These are phyloP conservation scores for Mustela nigripes DNA, from an alignment of 2,113 vertebrate genomes.

Conservation along the genomic window DNA sequence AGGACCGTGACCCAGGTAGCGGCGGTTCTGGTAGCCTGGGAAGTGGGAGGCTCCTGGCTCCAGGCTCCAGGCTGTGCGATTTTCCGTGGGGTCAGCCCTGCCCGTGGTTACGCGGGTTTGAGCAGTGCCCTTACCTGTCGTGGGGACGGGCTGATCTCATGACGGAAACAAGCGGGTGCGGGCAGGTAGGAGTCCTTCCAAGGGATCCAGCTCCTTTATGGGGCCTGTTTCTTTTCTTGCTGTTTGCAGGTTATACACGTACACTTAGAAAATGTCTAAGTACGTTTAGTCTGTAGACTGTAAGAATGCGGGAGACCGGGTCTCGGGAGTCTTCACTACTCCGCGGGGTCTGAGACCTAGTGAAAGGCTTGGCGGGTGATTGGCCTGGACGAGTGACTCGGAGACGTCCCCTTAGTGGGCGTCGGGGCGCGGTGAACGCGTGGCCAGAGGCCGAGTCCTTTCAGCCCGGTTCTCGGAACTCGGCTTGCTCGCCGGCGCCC, in stretches of 20 bases:
- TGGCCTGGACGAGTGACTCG: conserved; percentile 56
- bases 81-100: conserved; percentile 48
- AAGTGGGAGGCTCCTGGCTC: not conserved
- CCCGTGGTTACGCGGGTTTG: conserved; percentile 19
- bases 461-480: conserved; percentile 40
- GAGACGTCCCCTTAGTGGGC: conserved; percentile 48
- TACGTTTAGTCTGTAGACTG: not conserved
- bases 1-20: not conserved
- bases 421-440: conserved; percentile 60
- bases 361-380: not conserved
- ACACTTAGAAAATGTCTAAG: not conserved
- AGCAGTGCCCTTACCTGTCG: conserved; percentile 17
- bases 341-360: not conserved
- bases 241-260: not conserved
- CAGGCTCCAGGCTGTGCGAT: not conserved
- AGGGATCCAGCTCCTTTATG: not conserved
- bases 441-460: conserved; percentile 49
- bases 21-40: not conserved
- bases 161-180: conserved; percentile 50
- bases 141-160: conserved; percentile 68
- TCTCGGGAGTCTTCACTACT: not conserved
- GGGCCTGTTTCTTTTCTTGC: conserved; percentile 54
- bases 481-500: conserved; percentile 12
- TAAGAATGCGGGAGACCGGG: not conserved
- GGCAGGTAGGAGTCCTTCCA: conserved; percentile 30